These are phyloP conservation scores for Argyra leucocephala DNA, from an alignment of 2,888 invertebrate genomes.

Conservation along the genomic window DNA sequence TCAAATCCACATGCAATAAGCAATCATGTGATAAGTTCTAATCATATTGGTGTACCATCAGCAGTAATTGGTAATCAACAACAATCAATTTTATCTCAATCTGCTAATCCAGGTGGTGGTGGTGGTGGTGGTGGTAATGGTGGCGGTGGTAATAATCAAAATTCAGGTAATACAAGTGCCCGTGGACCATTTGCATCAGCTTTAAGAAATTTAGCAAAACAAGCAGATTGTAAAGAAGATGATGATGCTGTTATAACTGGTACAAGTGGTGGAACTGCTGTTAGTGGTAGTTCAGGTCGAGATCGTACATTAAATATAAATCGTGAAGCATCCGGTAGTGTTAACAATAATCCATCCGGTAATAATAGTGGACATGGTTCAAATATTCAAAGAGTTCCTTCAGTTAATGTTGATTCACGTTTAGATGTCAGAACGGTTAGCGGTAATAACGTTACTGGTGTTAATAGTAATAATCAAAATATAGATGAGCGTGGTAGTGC, in stretches of 20 bases:
- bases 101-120: slow-evolving; percentile 25
- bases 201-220: slow-evolving; percentile 80
- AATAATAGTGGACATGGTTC: slow-evolving; percentile 11
- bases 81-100: slow-evolving; percentile 34
- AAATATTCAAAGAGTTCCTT: slow-evolving; percentile 21
- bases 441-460: slow-evolving; percentile 17
- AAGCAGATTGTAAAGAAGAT: slow-evolving; percentile 69
- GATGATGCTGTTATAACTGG: slow-evolving; percentile 41
- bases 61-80: slow-evolving; percentile 14
- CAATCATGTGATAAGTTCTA: slow-evolving; percentile 32
- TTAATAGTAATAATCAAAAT: neutral
- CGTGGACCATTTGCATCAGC: slow-evolving; percentile 81
- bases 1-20: slow-evolving; percentile 23
- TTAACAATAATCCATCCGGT: slow-evolving; percentile 22
- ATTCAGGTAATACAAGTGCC: slow-evolving; percentile 44
- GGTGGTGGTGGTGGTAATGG: slow-evolving; percentile 16
- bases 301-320: slow-evolving; percentile 15
- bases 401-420: slow-evolving; percentile 25
- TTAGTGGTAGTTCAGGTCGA: slow-evolving; percentile 26
- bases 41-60: slow-evolving; percentile 34
- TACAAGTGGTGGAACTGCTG: slow-evolving; percentile 27
- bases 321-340: slow-evolving; percentile 13
- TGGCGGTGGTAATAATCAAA: slow-evolving; percentile 39
- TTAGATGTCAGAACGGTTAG: slow-evolving; percentile 25
- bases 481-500: slow-evolving; percentile 32